Evolutionary conservation across 2,113 vertebrate species (phyloP).

Genomic region (Pseudorhombus dupliciocellatus): DNA sequence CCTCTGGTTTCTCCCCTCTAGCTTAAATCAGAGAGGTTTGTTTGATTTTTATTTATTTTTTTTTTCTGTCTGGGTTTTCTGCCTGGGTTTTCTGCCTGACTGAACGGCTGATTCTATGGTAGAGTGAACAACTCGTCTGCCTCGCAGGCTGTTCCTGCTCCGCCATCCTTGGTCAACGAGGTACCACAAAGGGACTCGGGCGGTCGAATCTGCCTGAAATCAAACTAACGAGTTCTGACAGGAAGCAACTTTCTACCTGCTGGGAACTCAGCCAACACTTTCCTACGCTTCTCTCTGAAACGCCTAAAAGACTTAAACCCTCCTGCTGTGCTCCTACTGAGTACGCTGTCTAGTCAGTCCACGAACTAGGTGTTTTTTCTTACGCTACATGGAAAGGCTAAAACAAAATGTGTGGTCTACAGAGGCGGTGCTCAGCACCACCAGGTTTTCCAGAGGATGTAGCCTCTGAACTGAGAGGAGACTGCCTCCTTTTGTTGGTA

Average conservation of each 20-base stretch:
- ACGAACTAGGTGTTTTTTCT: conserved; percentile 24
- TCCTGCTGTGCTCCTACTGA: conserved; percentile 3
- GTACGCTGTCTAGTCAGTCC: conserved; percentile 9
- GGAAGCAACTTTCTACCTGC: conserved; percentile 63
- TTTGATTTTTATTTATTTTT: conserved; percentile 24
- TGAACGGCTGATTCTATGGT: conserved; percentile 32
- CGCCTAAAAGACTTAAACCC: conserved; percentile 34
- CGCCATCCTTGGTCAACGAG: conserved; percentile 25
- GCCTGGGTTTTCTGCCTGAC: conserved; percentile 57
- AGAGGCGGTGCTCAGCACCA: too few species aligned
- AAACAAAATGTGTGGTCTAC: too few species aligned
- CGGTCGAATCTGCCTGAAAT: conserved; percentile 51
- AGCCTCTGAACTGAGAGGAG: not conserved
- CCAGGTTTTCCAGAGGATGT: too few species aligned
- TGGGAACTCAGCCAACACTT: conserved; percentile 45
- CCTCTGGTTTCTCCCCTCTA: conserved; percentile 33
- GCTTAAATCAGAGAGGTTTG: conserved; percentile 37
- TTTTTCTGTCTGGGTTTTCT: conserved; percentile 41
- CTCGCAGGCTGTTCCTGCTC: conserved; percentile 61
- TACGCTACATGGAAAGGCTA: too few species aligned
- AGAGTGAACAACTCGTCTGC: conserved; percentile 51
- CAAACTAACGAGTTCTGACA: conserved; percentile 66
- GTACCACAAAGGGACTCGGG: conserved; percentile 52
- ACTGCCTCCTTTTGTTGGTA: not conserved
- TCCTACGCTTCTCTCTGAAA: conserved; percentile 34